Evolutionary conservation across 2,888 invertebrate species (phyloP), one percentile per base, ranked within the genome.

Genomic region (Cremastinae sp.): DNA sequence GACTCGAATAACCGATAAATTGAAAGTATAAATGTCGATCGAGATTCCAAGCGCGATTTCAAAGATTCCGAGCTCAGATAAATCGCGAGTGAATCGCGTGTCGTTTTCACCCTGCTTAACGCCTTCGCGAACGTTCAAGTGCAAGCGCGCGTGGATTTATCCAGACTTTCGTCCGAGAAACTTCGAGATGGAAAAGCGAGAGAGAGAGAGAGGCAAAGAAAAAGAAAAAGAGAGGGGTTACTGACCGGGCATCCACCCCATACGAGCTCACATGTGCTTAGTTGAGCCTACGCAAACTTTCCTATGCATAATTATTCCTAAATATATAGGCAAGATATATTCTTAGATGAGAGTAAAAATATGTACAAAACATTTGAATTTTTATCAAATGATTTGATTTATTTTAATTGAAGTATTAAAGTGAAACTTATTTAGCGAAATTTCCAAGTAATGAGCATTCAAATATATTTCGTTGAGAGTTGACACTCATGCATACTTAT

Each of bases 191-290:
- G 43, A 28, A 20, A 56, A 28, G 5, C 28, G 39, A 7, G n/a
- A 12, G 12, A 12, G 22, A 5, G 12, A 59, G 41, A 51, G 18
- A 22, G 64, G n/a, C n/a, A n/a, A n/a, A 43, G n/a, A 14, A 12
- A 55, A 35, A 51, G n/a, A 39, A 16, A 35, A 71, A 45, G 37
- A 73, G 49, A 69, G 80, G 84, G 87, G 87, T 87, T 85, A 87
- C 80, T 87, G 87, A 88, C 87, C 88, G 87, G 85, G 80, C 87
- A 83, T 87, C 85, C 84, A 87, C 87, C 87, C 84, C 85, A 80
- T 85, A 81, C 84, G 53, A 61, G 43, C 74, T 80, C 84, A 85
- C 86, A 85, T 83, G 83, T 80, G 82, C 82, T 82, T 81, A 81
- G 80, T 74, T 9, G 35, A 35, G 16, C 74, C 72, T 66, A 61